Conservation (phyloP, 2,888 invertebrate genomes). For the Sisyra terminalis region DNA sequence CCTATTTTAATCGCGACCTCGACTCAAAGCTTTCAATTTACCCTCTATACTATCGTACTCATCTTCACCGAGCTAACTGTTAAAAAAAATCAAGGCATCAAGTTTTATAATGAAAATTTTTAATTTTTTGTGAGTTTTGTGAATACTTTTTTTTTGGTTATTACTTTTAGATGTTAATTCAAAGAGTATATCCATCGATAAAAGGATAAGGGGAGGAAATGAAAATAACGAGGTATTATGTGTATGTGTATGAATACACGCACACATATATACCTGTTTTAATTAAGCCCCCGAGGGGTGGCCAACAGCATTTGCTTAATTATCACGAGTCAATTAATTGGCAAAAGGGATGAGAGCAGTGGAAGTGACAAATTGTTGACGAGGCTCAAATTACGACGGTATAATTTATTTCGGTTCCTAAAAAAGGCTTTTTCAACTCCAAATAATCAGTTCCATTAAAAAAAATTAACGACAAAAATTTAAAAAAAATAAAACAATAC, state of each 20-base stretch:
- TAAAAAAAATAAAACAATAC: too few relatives aligned
- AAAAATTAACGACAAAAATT: too few relatives aligned
- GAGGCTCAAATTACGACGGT: too few relatives aligned
- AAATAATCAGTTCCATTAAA: too few relatives aligned
- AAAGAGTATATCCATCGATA: too few relatives aligned
- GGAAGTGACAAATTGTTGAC: neutral
- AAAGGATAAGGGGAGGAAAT: neutral
- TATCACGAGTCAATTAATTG: slow-evolving; percentile 27
- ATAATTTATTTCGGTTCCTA: too few relatives aligned
- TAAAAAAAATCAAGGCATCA: neutral
- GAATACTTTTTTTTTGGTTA: too few relatives aligned
- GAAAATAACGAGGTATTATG: neutral
- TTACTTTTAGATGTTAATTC: too few relatives aligned
- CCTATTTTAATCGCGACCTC: too few relatives aligned
- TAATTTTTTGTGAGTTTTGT: too few relatives aligned
- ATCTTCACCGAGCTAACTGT: neutral
- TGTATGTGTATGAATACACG: neutral
- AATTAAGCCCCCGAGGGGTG: slow-evolving; percentile 14
- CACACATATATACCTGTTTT: slow-evolving; percentile 16
- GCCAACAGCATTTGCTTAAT: slow-evolving; percentile 24
- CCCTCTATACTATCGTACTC: neutral
- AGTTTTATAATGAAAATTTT: neutral
- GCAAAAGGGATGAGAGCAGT: neutral
- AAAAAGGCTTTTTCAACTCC: too few relatives aligned
- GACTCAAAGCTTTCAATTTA: too few relatives aligned